phyloP scores from a whole-genome alignment of 2,113 vertebrate genomes.

The Zeus faber region DNA sequence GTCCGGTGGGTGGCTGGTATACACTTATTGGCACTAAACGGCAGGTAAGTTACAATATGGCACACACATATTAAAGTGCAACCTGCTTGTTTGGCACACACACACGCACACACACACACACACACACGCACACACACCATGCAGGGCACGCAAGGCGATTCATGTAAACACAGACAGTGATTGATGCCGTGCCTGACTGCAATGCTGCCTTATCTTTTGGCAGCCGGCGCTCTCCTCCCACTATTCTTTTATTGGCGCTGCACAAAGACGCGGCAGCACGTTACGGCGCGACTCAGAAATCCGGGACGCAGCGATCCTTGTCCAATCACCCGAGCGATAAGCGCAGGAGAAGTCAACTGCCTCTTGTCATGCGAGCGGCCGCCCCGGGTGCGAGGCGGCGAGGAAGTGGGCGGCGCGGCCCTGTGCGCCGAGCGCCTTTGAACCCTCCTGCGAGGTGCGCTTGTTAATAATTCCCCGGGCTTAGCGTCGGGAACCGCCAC shows the following conservation, averaged over 20 bases:
- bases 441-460: conserved; percentile 47
- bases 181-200: conserved; percentile 36
- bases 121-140: conserved; percentile 7
- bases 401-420: conserved; percentile 38
- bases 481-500: conserved; percentile 15
- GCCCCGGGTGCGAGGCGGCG: conserved; percentile 29
- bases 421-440: conserved; percentile 51
- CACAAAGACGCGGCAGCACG: conserved; percentile 47
- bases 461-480: conserved; percentile 33
- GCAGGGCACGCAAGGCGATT: conserved; percentile 21
- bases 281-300: conserved; percentile 43
- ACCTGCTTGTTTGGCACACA: too few species aligned
- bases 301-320: conserved; percentile 23
- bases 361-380: conserved; percentile 66
- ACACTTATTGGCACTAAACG: neutral
- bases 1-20: neutral
- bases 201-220: conserved; percentile 53
- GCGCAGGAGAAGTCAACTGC: conserved; percentile 47
- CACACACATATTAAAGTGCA: neutral
- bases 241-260: conserved; percentile 48
- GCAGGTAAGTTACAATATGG: neutral
- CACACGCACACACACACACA: conserved; percentile 1
- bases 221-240: conserved; percentile 41
- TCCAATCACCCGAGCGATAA: conserved; percentile 53
- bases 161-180: conserved; percentile 28